Percentiles rank a stretch among this genome's conserved stretches.
These are phyloP conservation scores for Aplochiton taeniatus DNA, from an alignment of 2,797 vertebrate genomes.

Conservation along the genomic window DNA sequence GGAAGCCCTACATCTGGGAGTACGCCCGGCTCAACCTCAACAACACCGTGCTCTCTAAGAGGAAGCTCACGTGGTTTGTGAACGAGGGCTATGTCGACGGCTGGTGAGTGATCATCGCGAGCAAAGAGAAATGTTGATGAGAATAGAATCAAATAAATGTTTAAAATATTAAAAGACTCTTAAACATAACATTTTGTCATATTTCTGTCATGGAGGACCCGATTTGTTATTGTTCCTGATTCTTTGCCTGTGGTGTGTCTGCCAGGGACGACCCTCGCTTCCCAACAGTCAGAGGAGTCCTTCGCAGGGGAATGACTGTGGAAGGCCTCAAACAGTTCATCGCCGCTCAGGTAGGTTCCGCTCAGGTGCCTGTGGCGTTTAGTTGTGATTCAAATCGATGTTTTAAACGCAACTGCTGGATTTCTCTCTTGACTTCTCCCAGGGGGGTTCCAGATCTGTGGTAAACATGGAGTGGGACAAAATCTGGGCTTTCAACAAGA, in stretches of 20 bases:
- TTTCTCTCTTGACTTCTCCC: constrained; percentile 9
- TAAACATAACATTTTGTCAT: too few species aligned
- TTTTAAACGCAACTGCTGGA: neutral
- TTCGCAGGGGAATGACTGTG: constrained; percentile 97
- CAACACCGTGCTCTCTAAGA: constrained; percentile 96
- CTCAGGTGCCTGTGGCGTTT: neutral
- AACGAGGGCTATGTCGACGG: constrained; percentile 96
- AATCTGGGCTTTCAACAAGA: constrained; percentile 99
- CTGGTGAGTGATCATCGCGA: constrained; percentile 78
- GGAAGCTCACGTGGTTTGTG: constrained; percentile 98
- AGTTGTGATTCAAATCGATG: neutral
- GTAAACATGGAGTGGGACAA: constrained; percentile 99
- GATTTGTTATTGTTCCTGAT: too few species aligned
- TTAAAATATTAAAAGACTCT: too few species aligned
- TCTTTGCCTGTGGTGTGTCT: too few species aligned
- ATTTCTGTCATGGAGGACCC: too few species aligned
- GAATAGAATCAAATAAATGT: neutral
- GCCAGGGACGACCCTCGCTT: constrained; percentile 97
- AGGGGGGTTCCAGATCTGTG: constrained; percentile 96
- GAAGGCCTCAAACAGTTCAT: constrained; percentile 98
- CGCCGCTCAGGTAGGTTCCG: constrained; percentile 86
- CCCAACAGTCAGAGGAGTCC: constrained; percentile 94
- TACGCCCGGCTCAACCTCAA: constrained; percentile 96
- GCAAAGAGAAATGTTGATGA: neutral
- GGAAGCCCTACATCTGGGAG: constrained; percentile 96